phyloP scores from a whole-genome alignment of 2,113 vertebrate species.

The Eclectus roratus region DNA sequence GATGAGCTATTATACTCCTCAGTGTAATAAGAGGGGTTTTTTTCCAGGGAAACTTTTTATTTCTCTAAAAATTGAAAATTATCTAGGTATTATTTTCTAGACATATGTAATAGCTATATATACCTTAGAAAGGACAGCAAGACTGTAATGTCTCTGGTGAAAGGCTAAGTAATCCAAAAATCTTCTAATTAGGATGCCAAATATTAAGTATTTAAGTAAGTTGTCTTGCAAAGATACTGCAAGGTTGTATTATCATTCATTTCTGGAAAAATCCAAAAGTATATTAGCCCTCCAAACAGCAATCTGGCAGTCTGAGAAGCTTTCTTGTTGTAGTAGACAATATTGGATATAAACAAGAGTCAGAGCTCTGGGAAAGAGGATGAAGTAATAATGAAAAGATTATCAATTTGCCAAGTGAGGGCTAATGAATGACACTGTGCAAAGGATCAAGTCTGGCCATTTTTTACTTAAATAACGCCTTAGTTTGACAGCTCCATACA shows the following conservation, averaged over 20 bases:
- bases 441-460: not conserved
- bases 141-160: not conserved
- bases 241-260: not conserved
- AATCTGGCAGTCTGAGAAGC: not conserved
- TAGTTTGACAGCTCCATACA: conserved; percentile 1
- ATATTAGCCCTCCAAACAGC: not conserved
- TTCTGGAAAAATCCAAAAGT: not conserved
- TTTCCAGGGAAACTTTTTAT: not conserved
- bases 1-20: not conserved
- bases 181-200: not conserved
- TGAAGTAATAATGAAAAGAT: conserved; percentile 17
- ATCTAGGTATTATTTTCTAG: not conserved
- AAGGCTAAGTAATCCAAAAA: not conserved
- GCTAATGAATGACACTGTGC: not conserved
- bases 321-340: not conserved
- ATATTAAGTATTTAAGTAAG: not conserved
- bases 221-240: not conserved
- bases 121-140: rapidly evolving
- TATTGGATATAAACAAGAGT: not conserved
- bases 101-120: not conserved
- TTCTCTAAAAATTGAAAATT: not conserved
- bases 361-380: not conserved
- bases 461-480: not conserved
- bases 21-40: not conserved
- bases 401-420: not conserved